A percentile compares a stretch with the other conserved stretches of the same genome.
Evolutionary conservation across 2,888 invertebrate species (phyloP).

Genomic region (Caenorhabditis imperialis): DNA sequence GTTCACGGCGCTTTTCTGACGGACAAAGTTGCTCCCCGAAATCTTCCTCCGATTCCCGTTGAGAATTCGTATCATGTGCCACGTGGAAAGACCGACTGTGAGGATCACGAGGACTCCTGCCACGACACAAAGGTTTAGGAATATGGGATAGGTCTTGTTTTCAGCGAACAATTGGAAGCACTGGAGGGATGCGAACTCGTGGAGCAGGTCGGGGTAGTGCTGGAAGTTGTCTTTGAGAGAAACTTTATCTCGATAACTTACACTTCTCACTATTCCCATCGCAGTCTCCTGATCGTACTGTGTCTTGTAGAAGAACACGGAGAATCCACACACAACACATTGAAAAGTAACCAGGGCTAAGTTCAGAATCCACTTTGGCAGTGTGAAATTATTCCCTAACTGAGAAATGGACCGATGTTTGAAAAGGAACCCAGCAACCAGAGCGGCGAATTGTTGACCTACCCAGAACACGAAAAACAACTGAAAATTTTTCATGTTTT

Average conservation of each 20-base stretch:
- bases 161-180: conserved; percentile 4
- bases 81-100: not conserved
- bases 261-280: not conserved
- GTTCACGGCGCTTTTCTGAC: conserved; percentile 4
- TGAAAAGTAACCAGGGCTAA: too few species aligned
- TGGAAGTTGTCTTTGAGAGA: not conserved
- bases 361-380: not conserved
- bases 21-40: conserved; percentile 4
- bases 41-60: conserved; percentile 10
- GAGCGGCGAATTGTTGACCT: conserved; percentile 4
- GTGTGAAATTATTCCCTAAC: not conserved
- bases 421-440: conserved; percentile 1
- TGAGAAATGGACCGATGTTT: conserved; percentile 7
- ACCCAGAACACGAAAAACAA: conserved; percentile 4
- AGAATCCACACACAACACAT: too few species aligned
- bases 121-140: conserved; percentile 2
- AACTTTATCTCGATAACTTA: not conserved
- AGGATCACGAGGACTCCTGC: conserved; percentile 1
- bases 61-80: conserved; percentile 9
- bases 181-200: not conserved
- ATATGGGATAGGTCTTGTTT: not conserved
- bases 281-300: conserved; percentile 3
- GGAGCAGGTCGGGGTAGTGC: not conserved
- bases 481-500: too few species aligned
- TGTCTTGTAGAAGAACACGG: not conserved